Evolutionary conservation across 2,113 vertebrate genomes (phyloP), one percentile per base, ranked within the genome.

Genomic region (Mystacornis crossleyi): DNA sequence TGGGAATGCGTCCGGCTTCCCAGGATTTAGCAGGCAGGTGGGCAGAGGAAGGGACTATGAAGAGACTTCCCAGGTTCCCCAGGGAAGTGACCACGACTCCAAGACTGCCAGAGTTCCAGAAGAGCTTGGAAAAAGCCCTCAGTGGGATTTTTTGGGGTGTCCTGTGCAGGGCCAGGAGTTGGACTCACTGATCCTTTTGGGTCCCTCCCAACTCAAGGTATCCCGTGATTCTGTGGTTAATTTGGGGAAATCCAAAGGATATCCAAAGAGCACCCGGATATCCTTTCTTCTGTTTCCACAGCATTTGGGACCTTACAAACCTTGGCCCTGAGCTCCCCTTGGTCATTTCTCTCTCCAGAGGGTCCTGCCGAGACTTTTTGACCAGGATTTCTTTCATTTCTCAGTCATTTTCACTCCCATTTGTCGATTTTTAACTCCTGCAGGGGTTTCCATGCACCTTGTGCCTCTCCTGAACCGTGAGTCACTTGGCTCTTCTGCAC

Each of bases 61-160:
- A 19, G 33, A 31, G 45, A 31, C 13, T 42, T 58, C 14, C 25
- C 36, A 43, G 25, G 8, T 14, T 78, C n/a, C 54, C 47, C 55
- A 45, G 54, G 26, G 38, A 8, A 33, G 14, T 18, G 31, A 28
- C 23, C 64, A 54, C 0, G 0, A 5, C 14, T 13, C 47, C n/a
- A 23, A n/a, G 47, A 9, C 40, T 21, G 13, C 24, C 48, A 62
- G 38, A 45, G n/a, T 7, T 70, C 31, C 45, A 26, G 19, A 29
- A 62, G 29, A 5, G 16, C 42, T 31, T 34, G 65, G 74, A 34
- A 53, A 61, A 62, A 45, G 8, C 34, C 29, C 55, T 34, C 40
- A 8, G 40, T 7, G 57, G 24, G 47, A 17, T 14, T 71, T 53
- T 62, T 55, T 38, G 55, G 54, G n/a, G 4, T 19, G 40, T 62